Evolutionary conservation across 2,797 vertebrate species (phyloP).

Genomic region (Capromys pilorides): DNA sequence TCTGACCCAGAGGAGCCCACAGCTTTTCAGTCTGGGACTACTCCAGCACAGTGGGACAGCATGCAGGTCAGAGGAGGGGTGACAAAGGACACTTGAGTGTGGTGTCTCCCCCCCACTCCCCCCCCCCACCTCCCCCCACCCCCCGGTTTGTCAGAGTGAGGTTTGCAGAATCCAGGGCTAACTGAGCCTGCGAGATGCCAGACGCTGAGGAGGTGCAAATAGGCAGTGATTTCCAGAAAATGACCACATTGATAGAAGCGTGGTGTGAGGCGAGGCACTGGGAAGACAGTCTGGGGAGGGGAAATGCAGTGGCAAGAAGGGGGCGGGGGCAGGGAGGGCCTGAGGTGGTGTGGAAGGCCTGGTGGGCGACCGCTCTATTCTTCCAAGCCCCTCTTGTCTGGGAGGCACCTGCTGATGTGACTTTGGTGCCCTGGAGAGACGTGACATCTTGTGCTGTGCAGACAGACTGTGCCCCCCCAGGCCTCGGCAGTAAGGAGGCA

Average conservation of each 20-base stretch:
- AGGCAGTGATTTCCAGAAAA: neutral
- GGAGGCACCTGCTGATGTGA: neutral
- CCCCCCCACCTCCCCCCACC: too few species aligned
- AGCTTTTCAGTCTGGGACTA: neutral
- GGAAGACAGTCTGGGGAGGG: neutral
- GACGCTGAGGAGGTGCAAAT: neutral
- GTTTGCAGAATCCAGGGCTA: neutral
- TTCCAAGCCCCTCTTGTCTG: neutral
- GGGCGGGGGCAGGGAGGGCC: fast-evolving
- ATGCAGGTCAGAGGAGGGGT: neutral
- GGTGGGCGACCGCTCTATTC: neutral
- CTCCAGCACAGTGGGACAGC: too few species aligned
- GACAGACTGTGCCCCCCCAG: too few species aligned
- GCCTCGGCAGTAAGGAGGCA: neutral
- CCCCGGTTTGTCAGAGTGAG: neutral
- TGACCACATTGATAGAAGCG: neutral
- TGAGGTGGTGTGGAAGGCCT: neutral
- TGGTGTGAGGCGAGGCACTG: too few species aligned
- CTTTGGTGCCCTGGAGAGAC: neutral
- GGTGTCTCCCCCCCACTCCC: too few species aligned
- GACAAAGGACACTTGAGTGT: neutral
- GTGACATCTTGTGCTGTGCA: neutral
- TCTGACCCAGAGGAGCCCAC: neutral
- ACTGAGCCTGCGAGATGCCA: neutral
- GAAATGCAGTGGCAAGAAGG: neutral